Conservation (phyloP, 2,797 vertebrate species). For the Eulemur mongoz region DNA sequence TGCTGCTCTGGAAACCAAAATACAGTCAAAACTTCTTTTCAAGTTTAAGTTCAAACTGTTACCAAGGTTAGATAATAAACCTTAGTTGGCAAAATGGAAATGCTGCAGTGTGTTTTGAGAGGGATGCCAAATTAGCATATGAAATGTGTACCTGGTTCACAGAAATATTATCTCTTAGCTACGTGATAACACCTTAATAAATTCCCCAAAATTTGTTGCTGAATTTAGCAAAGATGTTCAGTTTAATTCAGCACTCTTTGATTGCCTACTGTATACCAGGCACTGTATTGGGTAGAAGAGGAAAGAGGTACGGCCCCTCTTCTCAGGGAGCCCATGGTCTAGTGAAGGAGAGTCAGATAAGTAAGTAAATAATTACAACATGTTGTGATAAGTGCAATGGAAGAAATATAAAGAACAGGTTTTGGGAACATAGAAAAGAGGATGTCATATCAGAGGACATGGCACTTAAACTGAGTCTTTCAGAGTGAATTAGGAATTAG, state of each 20-base stretch:
- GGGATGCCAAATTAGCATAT: neutral
- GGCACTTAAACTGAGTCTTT: neutral
- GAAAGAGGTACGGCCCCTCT: neutral
- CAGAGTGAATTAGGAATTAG: neutral
- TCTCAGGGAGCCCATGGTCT: neutral
- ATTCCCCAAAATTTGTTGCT: neutral
- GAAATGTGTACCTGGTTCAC: neutral
- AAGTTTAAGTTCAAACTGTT: neutral
- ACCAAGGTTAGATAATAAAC: neutral
- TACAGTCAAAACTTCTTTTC: neutral
- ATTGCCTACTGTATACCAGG: neutral
- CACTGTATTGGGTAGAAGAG: neutral
- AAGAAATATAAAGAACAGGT: neutral
- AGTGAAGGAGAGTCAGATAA: neutral
- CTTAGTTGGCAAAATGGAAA: constrained; percentile 3
- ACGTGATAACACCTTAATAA: neutral
- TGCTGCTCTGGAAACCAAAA: neutral
- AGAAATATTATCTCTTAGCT: neutral
- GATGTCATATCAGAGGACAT: neutral
- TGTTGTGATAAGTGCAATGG: neutral
- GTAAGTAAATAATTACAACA: neutral
- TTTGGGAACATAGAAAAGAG: neutral
- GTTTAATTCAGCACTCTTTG: neutral
- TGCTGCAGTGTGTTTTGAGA: neutral
- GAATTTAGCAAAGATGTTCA: neutral